Conservation (phyloP, 2,113 vertebrate species). For the Neotoma lepida region DNA sequence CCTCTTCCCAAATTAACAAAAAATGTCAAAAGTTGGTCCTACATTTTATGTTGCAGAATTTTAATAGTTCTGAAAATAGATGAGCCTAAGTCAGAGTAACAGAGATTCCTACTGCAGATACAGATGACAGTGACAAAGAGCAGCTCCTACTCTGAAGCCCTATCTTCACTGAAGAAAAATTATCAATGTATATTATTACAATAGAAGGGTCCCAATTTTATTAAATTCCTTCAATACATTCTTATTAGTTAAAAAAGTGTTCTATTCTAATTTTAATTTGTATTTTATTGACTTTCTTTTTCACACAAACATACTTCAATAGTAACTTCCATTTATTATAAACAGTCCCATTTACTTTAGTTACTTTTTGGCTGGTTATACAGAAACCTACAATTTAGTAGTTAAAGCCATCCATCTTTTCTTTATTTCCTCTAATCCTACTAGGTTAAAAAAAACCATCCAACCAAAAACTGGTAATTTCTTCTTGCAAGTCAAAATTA, state of each 20-base stretch:
- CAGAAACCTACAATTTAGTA: conserved; percentile 12
- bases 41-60: conserved; percentile 25
- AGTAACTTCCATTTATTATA: conserved; percentile 1
- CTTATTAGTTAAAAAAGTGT: neutral
- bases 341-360: conserved; percentile 4
- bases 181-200: neutral
- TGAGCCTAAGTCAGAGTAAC: neutral
- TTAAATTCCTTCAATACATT: neutral
- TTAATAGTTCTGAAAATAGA: neutral
- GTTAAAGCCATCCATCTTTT: conserved; percentile 30
- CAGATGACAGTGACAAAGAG: neutral
- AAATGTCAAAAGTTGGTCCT: neutral
- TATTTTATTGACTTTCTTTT: conserved; percentile 21
- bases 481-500: conserved; percentile 39
- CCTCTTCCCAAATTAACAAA: neutral
- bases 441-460: conserved; percentile 40
- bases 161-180: conserved; percentile 22
- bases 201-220: neutral
- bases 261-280: conserved; percentile 14
- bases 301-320: neutral
- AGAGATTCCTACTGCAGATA: neutral
- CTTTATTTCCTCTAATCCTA: conserved; percentile 31
- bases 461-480: conserved; percentile 8
- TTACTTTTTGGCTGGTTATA: conserved; percentile 17
- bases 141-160: neutral